Percentiles rank a stretch among this genome's conserved stretches.
Conservation (phyloP, 1,140 invertebrate genomes). For the Drosophila bifasciata region DNA sequence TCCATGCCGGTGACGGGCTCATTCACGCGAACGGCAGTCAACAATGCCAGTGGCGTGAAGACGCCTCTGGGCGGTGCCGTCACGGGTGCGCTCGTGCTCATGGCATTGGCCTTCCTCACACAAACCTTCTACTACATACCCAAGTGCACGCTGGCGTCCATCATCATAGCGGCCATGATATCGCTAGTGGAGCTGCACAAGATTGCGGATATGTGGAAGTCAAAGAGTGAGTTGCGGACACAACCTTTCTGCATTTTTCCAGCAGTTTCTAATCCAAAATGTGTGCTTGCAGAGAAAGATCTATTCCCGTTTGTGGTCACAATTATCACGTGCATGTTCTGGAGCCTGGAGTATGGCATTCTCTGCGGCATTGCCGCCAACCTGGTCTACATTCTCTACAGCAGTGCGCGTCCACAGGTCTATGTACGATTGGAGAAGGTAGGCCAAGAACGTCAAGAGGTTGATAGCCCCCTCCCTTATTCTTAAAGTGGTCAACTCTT, state of each 20-base stretch:
- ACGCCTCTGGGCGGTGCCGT: conserved; percentile 93
- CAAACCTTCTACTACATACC: conserved; percentile 91
- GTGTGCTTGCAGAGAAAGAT: conserved; percentile 88
- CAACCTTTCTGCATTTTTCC: no score
- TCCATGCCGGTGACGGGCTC: conserved; percentile 96
- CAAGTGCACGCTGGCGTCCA: conserved; percentile 89
- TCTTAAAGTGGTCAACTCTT: neutral
- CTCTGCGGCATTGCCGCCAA: conserved; percentile 92
- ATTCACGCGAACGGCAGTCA: conserved; percentile 95
- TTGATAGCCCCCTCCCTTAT: neutral
- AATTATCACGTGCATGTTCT: conserved; percentile 89
- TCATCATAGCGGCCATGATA: conserved; percentile 92
- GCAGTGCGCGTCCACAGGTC: conserved; percentile 90
- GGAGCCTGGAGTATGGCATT: conserved; percentile 93
- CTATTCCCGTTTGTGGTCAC: conserved; percentile 90
- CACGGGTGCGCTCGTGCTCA: conserved; percentile 88
- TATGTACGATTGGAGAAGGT: conserved; percentile 86
- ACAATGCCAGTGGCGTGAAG: conserved; percentile 94
- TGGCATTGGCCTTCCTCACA: conserved; percentile 90
- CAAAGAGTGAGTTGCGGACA: conserved; percentile 91
- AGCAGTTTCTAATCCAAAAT: neutral
- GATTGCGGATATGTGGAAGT: conserved; percentile 91
- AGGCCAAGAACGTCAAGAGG: conserved; percentile 32
- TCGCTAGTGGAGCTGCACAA: conserved; percentile 91
- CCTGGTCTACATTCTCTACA: conserved; percentile 90